Conservation (phyloP, 2,888 invertebrate species). For the Salticus scenicus region DNA sequence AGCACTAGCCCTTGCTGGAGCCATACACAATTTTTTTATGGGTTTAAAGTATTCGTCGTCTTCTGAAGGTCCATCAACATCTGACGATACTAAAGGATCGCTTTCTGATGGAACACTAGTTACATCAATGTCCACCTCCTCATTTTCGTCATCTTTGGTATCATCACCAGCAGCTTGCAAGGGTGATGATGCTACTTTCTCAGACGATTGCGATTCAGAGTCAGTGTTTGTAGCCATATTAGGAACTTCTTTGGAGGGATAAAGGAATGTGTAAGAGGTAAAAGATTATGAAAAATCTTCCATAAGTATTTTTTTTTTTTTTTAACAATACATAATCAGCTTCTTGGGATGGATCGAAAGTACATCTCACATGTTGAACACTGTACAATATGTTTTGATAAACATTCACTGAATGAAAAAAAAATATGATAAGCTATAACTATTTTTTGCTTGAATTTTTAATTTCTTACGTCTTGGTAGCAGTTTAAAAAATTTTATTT, state of each 20-base stretch:
- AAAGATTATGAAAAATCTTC: not conserved
- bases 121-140: conserved; percentile 66
- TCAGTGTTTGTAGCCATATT: conserved; percentile 56
- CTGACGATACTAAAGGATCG: conserved; percentile 41
- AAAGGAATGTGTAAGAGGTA: not conserved
- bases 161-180: conserved; percentile 27
- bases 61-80: conserved; percentile 44
- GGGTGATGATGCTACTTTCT: conserved; percentile 45
- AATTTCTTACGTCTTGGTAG: no score
- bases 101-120: conserved; percentile 54
- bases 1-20: conserved; percentile 20
- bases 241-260: conserved; percentile 16
- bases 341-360: no score
- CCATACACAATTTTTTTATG: conserved; percentile 70
- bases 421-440: no score
- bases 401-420: no score
- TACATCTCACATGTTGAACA: no score
- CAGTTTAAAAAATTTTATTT: no score
- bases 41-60: conserved; percentile 71
- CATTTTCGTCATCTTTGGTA: conserved; percentile 43
- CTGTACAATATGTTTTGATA: no score
- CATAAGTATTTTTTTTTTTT: no score
- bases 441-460: no score
- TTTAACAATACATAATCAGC: no score
- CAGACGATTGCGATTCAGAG: conserved; percentile 64